Conservation (phyloP, 2,888 invertebrate genomes). For the Chaitophorus viminalis region DNA sequence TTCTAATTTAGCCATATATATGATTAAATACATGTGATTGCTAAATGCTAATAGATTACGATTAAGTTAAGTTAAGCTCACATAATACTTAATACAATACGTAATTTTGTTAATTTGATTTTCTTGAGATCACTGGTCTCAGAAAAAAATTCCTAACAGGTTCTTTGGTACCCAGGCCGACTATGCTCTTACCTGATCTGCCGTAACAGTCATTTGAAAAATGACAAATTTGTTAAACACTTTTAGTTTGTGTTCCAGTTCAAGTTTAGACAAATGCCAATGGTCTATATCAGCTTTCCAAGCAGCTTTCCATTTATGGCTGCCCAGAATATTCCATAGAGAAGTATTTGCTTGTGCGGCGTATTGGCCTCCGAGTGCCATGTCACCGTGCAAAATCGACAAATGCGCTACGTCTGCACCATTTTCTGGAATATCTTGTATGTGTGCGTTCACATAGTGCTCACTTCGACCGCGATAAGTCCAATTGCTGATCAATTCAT, state of each 20-base stretch:
- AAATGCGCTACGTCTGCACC: conserved; percentile 88
- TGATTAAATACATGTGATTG: too few relatives aligned
- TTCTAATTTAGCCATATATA: too few relatives aligned
- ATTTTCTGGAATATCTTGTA: conserved; percentile 91
- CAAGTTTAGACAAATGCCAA: conserved; percentile 75
- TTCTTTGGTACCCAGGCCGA: too few relatives aligned
- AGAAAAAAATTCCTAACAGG: too few relatives aligned
- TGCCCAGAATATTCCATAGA: conserved; percentile 68
- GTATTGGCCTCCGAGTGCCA: conserved; percentile 70
- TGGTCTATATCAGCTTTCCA: conserved; percentile 70
- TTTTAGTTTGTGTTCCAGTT: conserved; percentile 74
- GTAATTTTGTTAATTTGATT: too few relatives aligned
- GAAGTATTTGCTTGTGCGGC: conserved; percentile 65
- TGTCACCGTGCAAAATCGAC: conserved; percentile 77
- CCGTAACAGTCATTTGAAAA: conserved; percentile 73
- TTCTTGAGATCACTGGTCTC: too few relatives aligned
- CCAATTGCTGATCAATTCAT: conserved; percentile 73
- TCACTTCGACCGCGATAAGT: conserved; percentile 81
- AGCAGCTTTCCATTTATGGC: conserved; percentile 74
- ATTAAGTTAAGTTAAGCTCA: too few relatives aligned
- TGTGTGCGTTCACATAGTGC: conserved; percentile 80
- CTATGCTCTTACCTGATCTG: conserved; percentile 72
- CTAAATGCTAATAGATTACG: too few relatives aligned
- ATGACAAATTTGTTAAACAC: conserved; percentile 72
- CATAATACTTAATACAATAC: too few relatives aligned